Evolutionary conservation across 2,888 invertebrate species (phyloP).

Genomic region (Machimus rusticus): DNA sequence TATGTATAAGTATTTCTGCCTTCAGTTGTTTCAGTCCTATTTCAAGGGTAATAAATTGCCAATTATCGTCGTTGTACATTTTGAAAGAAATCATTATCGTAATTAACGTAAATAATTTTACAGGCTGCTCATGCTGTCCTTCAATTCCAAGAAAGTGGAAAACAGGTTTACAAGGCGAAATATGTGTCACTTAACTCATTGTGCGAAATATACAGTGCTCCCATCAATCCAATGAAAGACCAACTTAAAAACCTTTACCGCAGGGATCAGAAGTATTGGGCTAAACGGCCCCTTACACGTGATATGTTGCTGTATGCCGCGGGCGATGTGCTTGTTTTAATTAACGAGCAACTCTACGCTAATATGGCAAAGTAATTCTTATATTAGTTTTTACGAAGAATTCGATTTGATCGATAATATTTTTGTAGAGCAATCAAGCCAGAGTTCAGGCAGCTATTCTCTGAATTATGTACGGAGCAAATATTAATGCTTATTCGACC

Average conservation of each 20-base stretch:
- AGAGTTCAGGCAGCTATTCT: constrained; percentile 76
- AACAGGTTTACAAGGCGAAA: constrained; percentile 94
- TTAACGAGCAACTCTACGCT: constrained; percentile 84
- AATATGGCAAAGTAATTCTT: constrained; percentile 69
- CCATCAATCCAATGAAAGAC: constrained; percentile 90
- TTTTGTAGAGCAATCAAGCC: constrained; percentile 71
- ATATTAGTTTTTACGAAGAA: neutral
- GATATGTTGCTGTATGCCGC: constrained; percentile 93
- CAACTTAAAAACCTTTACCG: constrained; percentile 86
- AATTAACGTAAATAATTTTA: constrained; percentile 37
- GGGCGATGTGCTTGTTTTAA: constrained; percentile 85
- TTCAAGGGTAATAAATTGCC: neutral
- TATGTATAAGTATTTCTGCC: no score
- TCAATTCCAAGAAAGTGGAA: constrained; percentile 86
- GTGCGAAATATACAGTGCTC: constrained; percentile 87
- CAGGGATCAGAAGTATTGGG: constrained; percentile 88
- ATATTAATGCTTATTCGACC: constrained; percentile 85
- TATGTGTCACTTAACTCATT: constrained; percentile 90
- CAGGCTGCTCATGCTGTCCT: constrained; percentile 89
- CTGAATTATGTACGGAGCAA: constrained; percentile 88
- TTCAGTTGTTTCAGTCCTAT: no score
- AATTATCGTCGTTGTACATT: neutral
- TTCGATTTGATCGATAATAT: neutral
- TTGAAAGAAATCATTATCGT: neutral
- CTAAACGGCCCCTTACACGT: constrained; percentile 83